These are phyloP conservation scores for Planococcus citri DNA, from an alignment of 1,140 invertebrate genomes.

Conservation along the genomic window DNA sequence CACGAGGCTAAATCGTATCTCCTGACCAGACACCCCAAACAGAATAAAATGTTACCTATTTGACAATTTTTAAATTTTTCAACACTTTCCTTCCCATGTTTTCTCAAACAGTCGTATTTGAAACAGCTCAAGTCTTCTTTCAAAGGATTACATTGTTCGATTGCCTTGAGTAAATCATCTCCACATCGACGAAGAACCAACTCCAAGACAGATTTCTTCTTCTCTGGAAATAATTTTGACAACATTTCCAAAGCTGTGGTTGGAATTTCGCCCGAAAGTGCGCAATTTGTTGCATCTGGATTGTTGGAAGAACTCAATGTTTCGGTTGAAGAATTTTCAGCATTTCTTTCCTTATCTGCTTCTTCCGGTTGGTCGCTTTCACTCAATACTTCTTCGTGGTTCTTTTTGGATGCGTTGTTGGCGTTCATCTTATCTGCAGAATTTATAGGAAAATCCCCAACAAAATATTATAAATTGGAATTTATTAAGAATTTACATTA, in stretches of 20 bases:
- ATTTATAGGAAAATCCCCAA: no score
- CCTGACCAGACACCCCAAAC: no score
- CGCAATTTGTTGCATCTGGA: background rate
- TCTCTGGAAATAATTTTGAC: conserved; percentile 71
- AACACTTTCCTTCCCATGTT: background rate
- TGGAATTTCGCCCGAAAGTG: background rate
- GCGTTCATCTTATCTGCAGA: background rate
- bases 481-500: no score
- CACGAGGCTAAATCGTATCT: no score
- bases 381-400: background rate
- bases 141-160: conserved; percentile 42
- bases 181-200: conserved; percentile 73
- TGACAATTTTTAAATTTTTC: background rate
- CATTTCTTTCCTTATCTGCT: background rate
- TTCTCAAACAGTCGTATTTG: background rate
- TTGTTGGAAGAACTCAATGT: background rate
- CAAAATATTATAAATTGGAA: no score
- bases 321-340: background rate
- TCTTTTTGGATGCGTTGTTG: background rate
- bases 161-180: conserved; percentile 68
- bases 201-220: conserved; percentile 72
- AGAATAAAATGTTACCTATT: background rate
- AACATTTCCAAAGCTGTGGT: conserved; percentile 62
- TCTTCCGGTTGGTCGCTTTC: background rate
- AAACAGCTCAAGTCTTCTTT: background rate